Evolutionary conservation across 1,140 invertebrate genomes (phyloP).

Genomic region (Drosophila mauritiana): DNA sequence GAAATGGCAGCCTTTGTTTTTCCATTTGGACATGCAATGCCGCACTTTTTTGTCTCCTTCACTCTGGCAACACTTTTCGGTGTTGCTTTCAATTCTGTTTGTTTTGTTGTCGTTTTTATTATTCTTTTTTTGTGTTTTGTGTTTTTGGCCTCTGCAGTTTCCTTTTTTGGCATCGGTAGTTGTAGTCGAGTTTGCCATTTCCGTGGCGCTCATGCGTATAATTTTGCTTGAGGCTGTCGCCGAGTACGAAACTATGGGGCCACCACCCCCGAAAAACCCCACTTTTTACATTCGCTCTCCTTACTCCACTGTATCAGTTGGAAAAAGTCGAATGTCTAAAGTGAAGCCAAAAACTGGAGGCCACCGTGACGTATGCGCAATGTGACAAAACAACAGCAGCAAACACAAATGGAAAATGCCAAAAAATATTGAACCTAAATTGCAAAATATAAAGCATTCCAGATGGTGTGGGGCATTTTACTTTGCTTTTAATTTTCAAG

Average conservation of each 20-base stretch:
- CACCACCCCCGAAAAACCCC: not conserved
- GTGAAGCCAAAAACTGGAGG: slow-evolving; percentile 49
- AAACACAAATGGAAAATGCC: slow-evolving; percentile 9
- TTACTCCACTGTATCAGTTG: not conserved
- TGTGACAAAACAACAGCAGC: slow-evolving; percentile 46
- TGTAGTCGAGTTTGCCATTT: slow-evolving; percentile 77
- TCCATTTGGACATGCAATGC: slow-evolving; percentile 54
- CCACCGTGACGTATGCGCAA: slow-evolving; percentile 72
- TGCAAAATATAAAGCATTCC: slow-evolving; percentile 19
- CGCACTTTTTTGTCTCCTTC: slow-evolving; percentile 37
- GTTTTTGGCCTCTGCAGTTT: slow-evolving; percentile 36
- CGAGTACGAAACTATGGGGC: slow-evolving; percentile 71
- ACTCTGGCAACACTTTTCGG: slow-evolving; percentile 63
- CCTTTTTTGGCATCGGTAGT: slow-evolving; percentile 52
- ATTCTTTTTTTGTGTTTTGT: slow-evolving; percentile 13
- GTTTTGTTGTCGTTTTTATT: slow-evolving; percentile 32
- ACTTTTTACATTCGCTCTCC: not conserved
- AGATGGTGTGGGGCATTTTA: not conserved
- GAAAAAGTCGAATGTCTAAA: slow-evolving; percentile 42
- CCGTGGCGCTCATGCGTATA: slow-evolving; percentile 81
- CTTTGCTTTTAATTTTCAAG: slow-evolving; percentile 24
- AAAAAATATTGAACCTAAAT: slow-evolving; percentile 43
- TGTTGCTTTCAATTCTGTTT: slow-evolving; percentile 78
- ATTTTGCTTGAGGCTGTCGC: slow-evolving; percentile 80
- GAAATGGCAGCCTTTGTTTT: slow-evolving; percentile 52